Percentiles rank a stretch among this genome's conserved stretches.
Evolutionary conservation across 2,888 invertebrate genomes (phyloP).

Genomic region (Emmelina monodactyla): DNA sequence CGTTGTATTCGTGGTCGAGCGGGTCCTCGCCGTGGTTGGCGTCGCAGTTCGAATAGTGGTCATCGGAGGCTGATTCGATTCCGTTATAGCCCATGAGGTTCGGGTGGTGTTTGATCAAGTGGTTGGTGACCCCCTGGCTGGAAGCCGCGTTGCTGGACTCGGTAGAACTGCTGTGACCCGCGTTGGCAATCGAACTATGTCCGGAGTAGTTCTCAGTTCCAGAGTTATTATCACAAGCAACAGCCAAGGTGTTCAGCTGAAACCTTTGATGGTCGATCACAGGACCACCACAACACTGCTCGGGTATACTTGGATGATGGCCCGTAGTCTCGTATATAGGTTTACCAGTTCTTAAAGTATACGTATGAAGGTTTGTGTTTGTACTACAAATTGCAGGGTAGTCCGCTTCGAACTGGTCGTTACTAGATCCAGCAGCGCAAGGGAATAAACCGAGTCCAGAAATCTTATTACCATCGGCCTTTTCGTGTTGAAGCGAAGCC

Average conservation of each 20-base stretch:
- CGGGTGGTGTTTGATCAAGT: constrained; percentile 58
- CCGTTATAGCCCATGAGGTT: constrained; percentile 52
- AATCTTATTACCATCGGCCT: constrained; percentile 69
- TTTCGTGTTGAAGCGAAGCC: constrained; percentile 74
- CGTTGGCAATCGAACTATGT: constrained; percentile 66
- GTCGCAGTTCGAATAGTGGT: constrained; percentile 62
- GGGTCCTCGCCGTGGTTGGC: constrained; percentile 59
- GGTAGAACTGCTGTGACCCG: constrained; percentile 60
- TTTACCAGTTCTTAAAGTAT: constrained; percentile 79
- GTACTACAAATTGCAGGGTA: constrained; percentile 88
- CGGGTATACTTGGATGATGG: constrained; percentile 45
- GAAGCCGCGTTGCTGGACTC: constrained; percentile 62
- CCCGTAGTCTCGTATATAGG: constrained; percentile 74
- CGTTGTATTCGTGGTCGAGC: constrained; percentile 60
- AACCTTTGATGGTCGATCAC: constrained; percentile 53
- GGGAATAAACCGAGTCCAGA: constrained; percentile 83
- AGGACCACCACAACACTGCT: constrained; percentile 52
- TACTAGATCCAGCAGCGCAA: constrained; percentile 83
- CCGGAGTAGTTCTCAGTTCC: constrained; percentile 71
- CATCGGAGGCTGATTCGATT: constrained; percentile 57
- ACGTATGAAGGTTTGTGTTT: constrained; percentile 85
- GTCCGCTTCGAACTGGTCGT: constrained; percentile 82
- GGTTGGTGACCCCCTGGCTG: constrained; percentile 58
- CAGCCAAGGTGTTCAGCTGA: constrained; percentile 62
- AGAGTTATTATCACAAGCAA: constrained; percentile 67